phyloP scores from a whole-genome alignment of 2,888 invertebrate genomes.

The Aleiodes leptofemur region DNA sequence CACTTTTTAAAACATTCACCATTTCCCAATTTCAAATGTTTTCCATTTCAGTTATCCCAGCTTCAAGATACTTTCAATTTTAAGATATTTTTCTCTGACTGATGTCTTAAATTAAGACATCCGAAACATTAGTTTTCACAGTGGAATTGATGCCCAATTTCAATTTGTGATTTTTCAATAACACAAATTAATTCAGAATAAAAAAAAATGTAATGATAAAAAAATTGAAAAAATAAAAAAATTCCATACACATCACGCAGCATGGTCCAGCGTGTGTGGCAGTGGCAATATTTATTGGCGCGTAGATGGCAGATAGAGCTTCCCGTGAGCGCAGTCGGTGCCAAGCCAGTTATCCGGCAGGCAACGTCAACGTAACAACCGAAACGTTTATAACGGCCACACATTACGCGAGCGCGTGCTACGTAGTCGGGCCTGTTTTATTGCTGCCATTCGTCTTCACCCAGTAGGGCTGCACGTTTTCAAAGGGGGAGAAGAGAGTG shows the following conservation, averaged over 20 bases:
- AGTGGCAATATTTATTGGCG: constrained; percentile 62
- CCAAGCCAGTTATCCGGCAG: constrained; percentile 66
- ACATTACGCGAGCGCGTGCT: constrained; percentile 61
- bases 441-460: constrained; percentile 64
- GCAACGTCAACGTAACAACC: constrained; percentile 65
- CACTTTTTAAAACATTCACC: no score
- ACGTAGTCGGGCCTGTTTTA: constrained; percentile 61
- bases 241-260: constrained; percentile 44
- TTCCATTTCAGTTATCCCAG: no score
- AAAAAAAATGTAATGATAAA: constrained; percentile 31
- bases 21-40: no score
- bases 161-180: constrained; percentile 21
- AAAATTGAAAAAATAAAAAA: constrained; percentile 37
- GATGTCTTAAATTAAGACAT: no score
- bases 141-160: no score
- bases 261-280: constrained; percentile 43
- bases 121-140: no score
- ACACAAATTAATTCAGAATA: constrained; percentile 36
- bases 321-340: constrained; percentile 61
- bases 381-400: constrained; percentile 68
- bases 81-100: no score
- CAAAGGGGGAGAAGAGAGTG: neutral
- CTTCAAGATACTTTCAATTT: no score
- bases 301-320: constrained; percentile 64
- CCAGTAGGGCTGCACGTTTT: constrained; percentile 33